These are phyloP conservation scores for Ptychochromis oligacanthus DNA, from an alignment of 2,113 vertebrate species.

Conservation along the genomic window DNA sequence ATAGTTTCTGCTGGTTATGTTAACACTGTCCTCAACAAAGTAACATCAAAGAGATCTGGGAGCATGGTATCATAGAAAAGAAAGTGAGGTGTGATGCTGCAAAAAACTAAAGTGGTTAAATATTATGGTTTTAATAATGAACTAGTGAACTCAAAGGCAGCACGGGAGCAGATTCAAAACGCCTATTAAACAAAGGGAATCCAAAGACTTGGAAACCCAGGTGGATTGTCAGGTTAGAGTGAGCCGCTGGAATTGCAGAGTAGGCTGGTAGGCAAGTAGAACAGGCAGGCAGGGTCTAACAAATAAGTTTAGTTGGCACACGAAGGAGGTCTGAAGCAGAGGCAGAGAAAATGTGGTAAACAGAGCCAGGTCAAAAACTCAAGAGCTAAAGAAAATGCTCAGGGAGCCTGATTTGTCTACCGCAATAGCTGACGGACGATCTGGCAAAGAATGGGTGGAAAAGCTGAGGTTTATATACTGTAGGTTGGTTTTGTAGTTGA, in stretches of 20 bases:
- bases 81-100: neutral
- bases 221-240: neutral
- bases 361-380: neutral
- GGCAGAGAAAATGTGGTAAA: constrained; percentile 7
- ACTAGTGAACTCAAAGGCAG: neutral
- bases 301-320: constrained; percentile 5
- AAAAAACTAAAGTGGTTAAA: neutral
- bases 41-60: neutral
- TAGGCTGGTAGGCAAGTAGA: neutral
- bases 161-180: neutral
- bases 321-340: neutral
- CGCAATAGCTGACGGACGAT: neutral
- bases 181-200: neutral
- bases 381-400: neutral
- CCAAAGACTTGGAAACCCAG: neutral
- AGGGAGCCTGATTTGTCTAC: neutral
- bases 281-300: neutral
- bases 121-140: neutral
- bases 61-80: neutral
- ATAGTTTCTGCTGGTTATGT: neutral
- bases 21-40: neutral
- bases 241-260: neutral
- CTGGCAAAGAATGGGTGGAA: neutral
- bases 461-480: neutral
- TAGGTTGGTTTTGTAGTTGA: neutral